phyloP scores from a whole-genome alignment of 2,113 vertebrate species.

The Psophia crepitans region DNA sequence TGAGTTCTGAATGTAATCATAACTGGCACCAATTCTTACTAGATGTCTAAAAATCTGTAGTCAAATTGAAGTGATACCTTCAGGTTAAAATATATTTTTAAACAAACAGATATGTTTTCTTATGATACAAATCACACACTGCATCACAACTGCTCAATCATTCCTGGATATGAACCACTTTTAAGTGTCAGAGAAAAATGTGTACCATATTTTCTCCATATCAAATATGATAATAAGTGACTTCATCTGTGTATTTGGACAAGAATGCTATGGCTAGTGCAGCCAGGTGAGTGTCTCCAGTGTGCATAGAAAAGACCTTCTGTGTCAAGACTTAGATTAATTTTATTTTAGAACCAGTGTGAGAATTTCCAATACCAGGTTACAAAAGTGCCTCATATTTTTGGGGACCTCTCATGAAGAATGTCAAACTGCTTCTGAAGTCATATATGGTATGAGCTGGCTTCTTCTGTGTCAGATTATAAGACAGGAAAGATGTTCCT shows the following conservation, averaged over 20 bases:
- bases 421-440: neutral
- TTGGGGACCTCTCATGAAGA: neutral
- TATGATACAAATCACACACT: fast-evolving
- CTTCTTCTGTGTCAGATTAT: neutral
- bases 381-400: neutral
- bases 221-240: neutral
- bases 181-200: neutral
- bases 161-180: neutral
- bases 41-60: neutral
- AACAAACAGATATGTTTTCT: neutral
- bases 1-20: neutral
- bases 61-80: neutral
- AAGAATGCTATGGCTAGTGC: neutral
- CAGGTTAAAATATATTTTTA: neutral
- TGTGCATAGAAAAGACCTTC: neutral
- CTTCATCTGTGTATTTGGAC: neutral
- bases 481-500: neutral
- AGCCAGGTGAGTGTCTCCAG: neutral
- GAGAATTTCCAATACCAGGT: neutral
- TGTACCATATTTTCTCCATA: neutral
- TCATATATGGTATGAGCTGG: neutral
- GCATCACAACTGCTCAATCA: fast-evolving
- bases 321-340: neutral
- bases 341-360: neutral
- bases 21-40: neutral